Conservation (phyloP, 2,888 invertebrate species). For the Lasius fuliginosus region DNA sequence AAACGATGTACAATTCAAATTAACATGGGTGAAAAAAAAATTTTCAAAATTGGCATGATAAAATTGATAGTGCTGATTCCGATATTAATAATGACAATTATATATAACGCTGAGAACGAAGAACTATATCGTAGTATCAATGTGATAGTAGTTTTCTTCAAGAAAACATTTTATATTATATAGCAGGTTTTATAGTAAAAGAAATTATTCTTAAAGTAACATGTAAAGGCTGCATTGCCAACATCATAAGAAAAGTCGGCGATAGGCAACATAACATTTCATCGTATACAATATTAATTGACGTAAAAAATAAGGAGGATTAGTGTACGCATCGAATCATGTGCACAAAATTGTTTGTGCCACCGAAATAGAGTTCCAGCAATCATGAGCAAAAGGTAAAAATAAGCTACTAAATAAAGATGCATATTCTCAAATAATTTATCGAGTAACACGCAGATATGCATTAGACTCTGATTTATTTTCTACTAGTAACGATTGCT, state of each 20-base stretch:
- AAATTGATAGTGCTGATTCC: background rate
- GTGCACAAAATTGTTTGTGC: conserved; percentile 12
- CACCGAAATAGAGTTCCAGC: background rate
- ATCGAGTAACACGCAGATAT: conserved; percentile 11
- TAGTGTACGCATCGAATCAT: background rate
- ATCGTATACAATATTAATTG: conserved; percentile 7
- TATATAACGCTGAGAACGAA: background rate
- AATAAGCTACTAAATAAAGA: conserved; percentile 15
- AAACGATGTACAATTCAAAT: conserved; percentile 14
- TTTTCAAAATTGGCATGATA: background rate
- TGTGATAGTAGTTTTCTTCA: background rate
- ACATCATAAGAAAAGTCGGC: background rate
- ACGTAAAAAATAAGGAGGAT: conserved; percentile 16
- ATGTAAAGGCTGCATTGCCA: conserved; percentile 17
- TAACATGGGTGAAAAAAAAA: background rate
- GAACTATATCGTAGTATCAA: background rate
- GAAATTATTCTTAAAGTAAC: background rate
- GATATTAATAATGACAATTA: background rate
- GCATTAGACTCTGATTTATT: background rate
- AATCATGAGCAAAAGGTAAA: background rate
- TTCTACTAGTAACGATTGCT: background rate
- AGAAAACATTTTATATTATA: conserved; percentile 22
- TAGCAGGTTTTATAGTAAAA: conserved; percentile 1
- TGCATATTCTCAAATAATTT: conserved; percentile 4
- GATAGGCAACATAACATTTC: background rate